Percentiles rank a stretch among this genome's conserved stretches.
phyloP scores from a whole-genome alignment of 2,113 vertebrate genomes.

The Scatophagus argus region DNA sequence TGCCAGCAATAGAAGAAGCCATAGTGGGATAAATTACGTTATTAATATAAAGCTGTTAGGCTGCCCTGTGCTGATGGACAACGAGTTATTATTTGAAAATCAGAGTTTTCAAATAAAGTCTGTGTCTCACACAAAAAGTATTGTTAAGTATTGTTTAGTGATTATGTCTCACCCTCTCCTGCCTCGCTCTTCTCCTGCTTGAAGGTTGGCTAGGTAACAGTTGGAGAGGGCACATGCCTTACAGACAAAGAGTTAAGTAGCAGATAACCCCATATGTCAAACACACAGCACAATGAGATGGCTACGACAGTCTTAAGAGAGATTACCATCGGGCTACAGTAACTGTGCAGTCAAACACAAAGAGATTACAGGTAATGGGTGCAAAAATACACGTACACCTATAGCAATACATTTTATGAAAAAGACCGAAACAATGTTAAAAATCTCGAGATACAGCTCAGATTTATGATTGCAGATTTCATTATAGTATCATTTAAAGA shows the following conservation, averaged over 20 bases:
- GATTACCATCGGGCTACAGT: not conserved
- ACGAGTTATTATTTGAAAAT: not conserved
- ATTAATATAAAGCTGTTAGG: not conserved
- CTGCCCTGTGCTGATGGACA: not conserved
- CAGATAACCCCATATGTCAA: not conserved
- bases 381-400: not conserved
- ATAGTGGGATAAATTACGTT: not conserved
- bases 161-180: not conserved
- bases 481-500: not conserved
- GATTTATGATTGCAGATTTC: not conserved
- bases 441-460: not conserved
- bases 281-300: not conserved
- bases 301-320: not conserved
- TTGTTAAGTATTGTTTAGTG: not conserved
- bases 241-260: slow-evolving; percentile 6
- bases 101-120: not conserved
- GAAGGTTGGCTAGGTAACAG: slow-evolving; percentile 9
- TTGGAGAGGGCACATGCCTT: not conserved
- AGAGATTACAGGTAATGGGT: slow-evolving; percentile 4
- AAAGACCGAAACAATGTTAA: not conserved
- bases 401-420: not conserved
- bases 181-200: not conserved
- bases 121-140: not conserved
- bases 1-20: not conserved
- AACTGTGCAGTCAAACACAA: slow-evolving; percentile 1